Evolutionary conservation across 2,888 invertebrate species (phyloP), one percentile per base, ranked within the genome.

Genomic region (Chamaedrilus cognettii): DNA sequence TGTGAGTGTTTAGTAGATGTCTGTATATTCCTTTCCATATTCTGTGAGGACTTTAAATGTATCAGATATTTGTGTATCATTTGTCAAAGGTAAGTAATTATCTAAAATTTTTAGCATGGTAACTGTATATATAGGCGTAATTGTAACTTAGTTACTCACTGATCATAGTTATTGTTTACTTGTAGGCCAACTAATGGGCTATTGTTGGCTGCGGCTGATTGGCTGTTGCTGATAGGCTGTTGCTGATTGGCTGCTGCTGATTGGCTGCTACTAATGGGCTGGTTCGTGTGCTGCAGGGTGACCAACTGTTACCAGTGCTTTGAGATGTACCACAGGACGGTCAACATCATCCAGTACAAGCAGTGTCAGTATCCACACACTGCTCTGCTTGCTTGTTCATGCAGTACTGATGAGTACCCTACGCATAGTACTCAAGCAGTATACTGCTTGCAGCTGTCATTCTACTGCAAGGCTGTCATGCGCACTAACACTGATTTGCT

Each of bases 281-380:
- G n/a, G n/a, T n/a, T n/a, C n/a, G n/a, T n/a, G n/a, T n/a, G n/a
- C 34, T 65, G 1, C 69, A 69, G 67, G 49, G 33, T 2, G 4
- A 64, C 67, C 30, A 51, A 57, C 35, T 75, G 75, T 51, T 70
- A 64, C 60, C 61, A 65, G 33, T 75, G 75, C 65, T 70, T 61
- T 34, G 65, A 74, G 31, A 63, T 74, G 5, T 50, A 64, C 34
- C 70, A 62, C 61, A 72, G 70, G 58, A 74, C 74, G 28, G 60
- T 60, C 31, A 75, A 74, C 57, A 62, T 75, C 3, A 26, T 75
- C 2, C 74, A 75, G 55, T 73, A 68, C 62, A 73, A 66, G 64
- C 32, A 66, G 59, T 65, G 73, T 74, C 68, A 69, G 73, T 60
- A 1, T n/a, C n/a, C n/a, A n/a, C n/a, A n/a, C n/a, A n/a, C n/a